Conservation (phyloP, 2,113 vertebrate species). For the Speoplatyrhinus poulsoni region DNA sequence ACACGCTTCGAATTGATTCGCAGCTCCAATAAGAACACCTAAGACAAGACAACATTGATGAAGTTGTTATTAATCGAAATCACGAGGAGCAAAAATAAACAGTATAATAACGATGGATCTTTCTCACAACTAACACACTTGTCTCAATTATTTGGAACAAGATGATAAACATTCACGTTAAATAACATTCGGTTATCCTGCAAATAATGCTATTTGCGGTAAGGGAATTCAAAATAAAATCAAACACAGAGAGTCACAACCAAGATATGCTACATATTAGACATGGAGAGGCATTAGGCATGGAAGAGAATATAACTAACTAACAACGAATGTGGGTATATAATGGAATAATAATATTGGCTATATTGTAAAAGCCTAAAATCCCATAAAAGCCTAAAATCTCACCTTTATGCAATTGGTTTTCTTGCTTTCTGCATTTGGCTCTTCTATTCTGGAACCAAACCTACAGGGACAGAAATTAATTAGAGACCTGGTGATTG, state of each 20-base stretch:
- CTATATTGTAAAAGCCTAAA: neutral
- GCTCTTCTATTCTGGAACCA: conserved; percentile 98
- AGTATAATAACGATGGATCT: conserved; percentile 1
- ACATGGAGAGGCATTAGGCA: neutral
- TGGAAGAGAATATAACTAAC: neutral
- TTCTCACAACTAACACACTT: too few species aligned
- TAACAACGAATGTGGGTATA: too few species aligned
- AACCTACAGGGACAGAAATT: conserved; percentile 83
- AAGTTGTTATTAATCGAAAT: conserved; percentile 17
- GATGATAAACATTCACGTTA: too few species aligned
- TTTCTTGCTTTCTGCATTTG: conserved; percentile 97
- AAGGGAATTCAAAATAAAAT: too few species aligned
- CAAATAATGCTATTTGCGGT: too few species aligned
- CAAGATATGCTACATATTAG: conserved; percentile 10
- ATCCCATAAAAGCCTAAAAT: conserved; percentile 16
- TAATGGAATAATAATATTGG: neutral
- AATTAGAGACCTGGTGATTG: conserved; percentile 75
- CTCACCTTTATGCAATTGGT: conserved; percentile 96
- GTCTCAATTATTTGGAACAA: too few species aligned
- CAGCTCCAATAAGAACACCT: conserved; percentile 97
- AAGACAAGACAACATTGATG: conserved; percentile 44
- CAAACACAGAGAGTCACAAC: neutral
- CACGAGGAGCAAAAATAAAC: conserved; percentile 14
- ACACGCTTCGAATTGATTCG: conserved; percentile 98
- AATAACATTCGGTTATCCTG: too few species aligned